Evolutionary conservation across 2,888 invertebrate genomes (phyloP), one percentile per base, ranked within the genome.

Genomic region (Plutella xylostella): DNA sequence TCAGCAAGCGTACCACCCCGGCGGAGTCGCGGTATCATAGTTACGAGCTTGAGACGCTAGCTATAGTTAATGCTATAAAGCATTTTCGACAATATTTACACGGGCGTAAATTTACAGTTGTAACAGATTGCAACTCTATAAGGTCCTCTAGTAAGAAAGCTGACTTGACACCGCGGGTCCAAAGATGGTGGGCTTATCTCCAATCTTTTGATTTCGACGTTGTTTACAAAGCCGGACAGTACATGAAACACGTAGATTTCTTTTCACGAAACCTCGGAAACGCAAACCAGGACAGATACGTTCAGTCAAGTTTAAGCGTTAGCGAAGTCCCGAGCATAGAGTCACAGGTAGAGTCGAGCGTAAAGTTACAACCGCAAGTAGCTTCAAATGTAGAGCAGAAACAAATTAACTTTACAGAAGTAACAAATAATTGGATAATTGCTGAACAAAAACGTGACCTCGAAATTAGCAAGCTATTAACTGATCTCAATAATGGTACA

Each of bases 21-120:
- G 37, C 42, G 3, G 45, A 45, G 14, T 18, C 42, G 1, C 21
- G 37, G 15, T 6, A 42, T 17, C 38, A 28, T 11, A 33, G 50
- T 0, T 53, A 52, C 20, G 49, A 49, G 7, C 14, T 51, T 15
- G 49, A 52, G 19, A 51, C 52, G 1, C 22, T 53, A 2, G 50
- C 51, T 17, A 45, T 51, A 9, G 52, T 51, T 4, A 45, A 45
- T 15, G 38, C 47, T 2, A 25, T 45, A n/a, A 38, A 45, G 20
- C 9, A 45, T 21, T 45, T 45, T 38, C 38, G 45, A 3, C 41
- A 45, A 28, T 19, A 48, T 48, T 20, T 45, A 2, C 31, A 45
- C 6, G 41, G 41, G 2, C 19, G 41, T n/a, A 9, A 34, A 5
- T 40, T 45, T 33, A 21, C 14, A 31, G 34, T 45, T 3, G 31